These are phyloP conservation scores for Drosophila biarmipes DNA, from an alignment of 1,140 invertebrate genomes.

Conservation along the genomic window DNA sequence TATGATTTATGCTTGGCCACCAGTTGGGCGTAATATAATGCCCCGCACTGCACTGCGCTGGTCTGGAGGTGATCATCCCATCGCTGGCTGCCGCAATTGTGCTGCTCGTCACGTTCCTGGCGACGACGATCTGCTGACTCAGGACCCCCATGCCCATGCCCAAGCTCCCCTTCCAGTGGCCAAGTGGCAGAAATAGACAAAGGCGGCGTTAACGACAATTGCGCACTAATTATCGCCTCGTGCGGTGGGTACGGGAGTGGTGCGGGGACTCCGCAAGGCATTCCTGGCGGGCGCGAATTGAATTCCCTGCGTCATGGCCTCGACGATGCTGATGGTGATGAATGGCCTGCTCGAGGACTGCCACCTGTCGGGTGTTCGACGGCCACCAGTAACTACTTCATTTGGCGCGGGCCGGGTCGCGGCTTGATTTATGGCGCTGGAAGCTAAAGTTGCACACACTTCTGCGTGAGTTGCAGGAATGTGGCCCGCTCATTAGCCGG, in stretches of 20 bases:
- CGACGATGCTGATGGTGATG: constrained; percentile 22
- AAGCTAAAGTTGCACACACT: constrained; percentile 37
- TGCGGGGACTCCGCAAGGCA: constrained; percentile 12
- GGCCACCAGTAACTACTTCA: constrained; percentile 45
- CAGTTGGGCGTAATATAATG: not conserved
- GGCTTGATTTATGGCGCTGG: constrained; percentile 43
- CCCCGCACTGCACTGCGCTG: constrained; percentile 1
- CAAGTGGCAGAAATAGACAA: constrained; percentile 28
- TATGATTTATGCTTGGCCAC: constrained; percentile 68
- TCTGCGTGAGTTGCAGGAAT: constrained; percentile 48
- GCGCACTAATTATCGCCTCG: constrained; percentile 49
- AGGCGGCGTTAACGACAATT: constrained; percentile 39
- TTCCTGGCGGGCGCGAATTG: constrained; percentile 53
- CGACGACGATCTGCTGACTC: constrained; percentile 30
- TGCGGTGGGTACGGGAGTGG: not conserved
- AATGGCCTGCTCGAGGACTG: constrained; percentile 8
- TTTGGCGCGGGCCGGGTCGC: constrained; percentile 18
- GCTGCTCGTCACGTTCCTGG: constrained; percentile 35
- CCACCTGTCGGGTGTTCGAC: constrained; percentile 7
- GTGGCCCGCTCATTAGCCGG: constrained; percentile 37
- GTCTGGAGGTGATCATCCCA: constrained; percentile 4
- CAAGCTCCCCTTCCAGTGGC: not conserved
- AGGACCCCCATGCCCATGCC: not conserved
- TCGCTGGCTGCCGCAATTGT: constrained; percentile 21
- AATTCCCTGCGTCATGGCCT: constrained; percentile 36